A percentile compares a stretch with the other conserved stretches of the same genome.
Conservation (phyloP, 2,113 vertebrate species). For the Anolis sagrei region DNA sequence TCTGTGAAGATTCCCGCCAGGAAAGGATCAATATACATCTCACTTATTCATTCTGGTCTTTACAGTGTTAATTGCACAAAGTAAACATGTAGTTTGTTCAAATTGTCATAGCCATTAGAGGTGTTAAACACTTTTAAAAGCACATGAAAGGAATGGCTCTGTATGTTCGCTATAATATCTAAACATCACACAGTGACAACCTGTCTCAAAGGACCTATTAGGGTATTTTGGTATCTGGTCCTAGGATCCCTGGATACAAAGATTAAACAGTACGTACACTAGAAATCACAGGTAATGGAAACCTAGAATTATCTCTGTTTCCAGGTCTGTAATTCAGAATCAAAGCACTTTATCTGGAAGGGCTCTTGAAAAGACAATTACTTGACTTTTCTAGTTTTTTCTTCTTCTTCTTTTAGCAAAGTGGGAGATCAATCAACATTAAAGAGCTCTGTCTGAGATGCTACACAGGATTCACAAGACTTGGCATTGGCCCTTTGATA, state of each 20-base stretch:
- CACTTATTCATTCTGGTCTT: no score
- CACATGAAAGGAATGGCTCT: not conserved
- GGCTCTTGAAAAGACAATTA: not conserved
- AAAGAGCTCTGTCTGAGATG: not conserved
- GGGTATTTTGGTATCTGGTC: not conserved
- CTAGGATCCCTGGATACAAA: not conserved
- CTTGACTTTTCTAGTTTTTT: not conserved
- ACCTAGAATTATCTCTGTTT: conserved; percentile 1
- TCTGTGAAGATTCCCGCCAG: no score
- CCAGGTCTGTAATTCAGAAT: conserved; percentile 17
- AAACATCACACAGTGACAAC: not conserved
- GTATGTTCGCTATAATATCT: not conserved
- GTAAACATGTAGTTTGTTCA: not conserved
- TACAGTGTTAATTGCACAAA: not conserved
- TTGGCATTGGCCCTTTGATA: not conserved
- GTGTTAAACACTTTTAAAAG: not conserved
- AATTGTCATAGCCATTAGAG: not conserved
- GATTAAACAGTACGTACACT: not conserved
- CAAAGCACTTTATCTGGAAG: not conserved
- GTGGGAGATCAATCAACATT: not conserved
- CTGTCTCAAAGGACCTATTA: not conserved
- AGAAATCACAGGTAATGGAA: not conserved
- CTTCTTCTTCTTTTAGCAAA: not conserved
- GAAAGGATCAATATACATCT: no score
- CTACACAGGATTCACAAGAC: not conserved